Base-by-base conservation (phyloP, 2,113 vertebrate species). In the Clinocottus analis region DNA sequence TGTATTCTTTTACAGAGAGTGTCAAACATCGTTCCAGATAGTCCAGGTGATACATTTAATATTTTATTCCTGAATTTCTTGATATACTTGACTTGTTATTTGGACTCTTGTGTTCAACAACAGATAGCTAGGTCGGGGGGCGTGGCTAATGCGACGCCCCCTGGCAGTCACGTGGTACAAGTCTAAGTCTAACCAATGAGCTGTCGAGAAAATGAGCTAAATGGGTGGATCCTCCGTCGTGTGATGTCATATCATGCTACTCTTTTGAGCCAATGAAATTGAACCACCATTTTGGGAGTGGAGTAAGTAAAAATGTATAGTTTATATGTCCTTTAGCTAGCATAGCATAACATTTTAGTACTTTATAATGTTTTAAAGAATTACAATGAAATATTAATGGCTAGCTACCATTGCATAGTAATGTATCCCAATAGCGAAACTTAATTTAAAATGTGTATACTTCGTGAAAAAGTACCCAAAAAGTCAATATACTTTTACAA, bases 241-340 rank as follows among this genome's bases (percentile, higher is more conserved):
- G 17, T 94, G 90, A 92, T n/a, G 78, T 94, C 93, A 94, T 56
- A 90, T 94, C 93, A 94, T 90, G 90, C 93, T 85, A 94, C 81
- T 85, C 85, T 91, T 74, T 80, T 43, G 33, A 82, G 62, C 93
- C 93, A 93, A 92, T 95, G 10, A 71, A 14, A 67, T 29, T 5
- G 2, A 9, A n/a, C 2, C 75, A 67, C 25, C 51, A 84, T 87
- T 84, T 74, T 90, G 62, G 62, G 35, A 6, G 62, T 33, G 31
- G 17, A 59, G 25, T 12, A 2, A 80, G 53, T 60, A 37, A 29
- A 51, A 49, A 51, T 17, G 72, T 12, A 58, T 29, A 3, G 8
- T 9, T 72, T 14, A 55, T 4, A 56, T 37, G 27, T 31, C 0
- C 62, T 74, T 80, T 33, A 41, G 87, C 79, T 93, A 89, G 83